phyloP scores from a whole-genome alignment of 2,797 vertebrate species.

The Hypotaenidia philippensis region DNA sequence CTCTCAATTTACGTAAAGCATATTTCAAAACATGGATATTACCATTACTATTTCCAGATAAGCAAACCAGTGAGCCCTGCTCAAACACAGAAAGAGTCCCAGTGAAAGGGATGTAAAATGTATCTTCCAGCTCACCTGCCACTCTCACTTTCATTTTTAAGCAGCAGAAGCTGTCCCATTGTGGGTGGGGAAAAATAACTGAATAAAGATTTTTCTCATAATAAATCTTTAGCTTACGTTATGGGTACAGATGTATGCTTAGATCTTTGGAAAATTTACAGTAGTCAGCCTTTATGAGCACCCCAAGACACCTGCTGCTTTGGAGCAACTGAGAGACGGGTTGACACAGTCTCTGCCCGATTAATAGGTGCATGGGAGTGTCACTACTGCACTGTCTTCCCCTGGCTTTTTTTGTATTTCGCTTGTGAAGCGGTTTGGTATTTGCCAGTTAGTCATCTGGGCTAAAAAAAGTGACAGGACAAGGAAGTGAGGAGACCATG shows the following conservation, averaged over 20 bases:
- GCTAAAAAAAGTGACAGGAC: background rate
- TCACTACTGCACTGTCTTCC: background rate
- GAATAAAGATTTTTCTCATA: background rate
- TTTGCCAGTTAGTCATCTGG: background rate
- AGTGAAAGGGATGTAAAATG: background rate
- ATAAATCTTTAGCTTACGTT: background rate
- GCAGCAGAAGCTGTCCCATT: background rate
- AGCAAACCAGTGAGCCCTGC: background rate
- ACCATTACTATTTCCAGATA: background rate
- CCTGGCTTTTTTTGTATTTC: background rate
- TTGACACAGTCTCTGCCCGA: background rate
- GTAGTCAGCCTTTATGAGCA: background rate
- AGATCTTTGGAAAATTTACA: background rate
- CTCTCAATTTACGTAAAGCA: background rate
- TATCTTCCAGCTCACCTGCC: background rate
- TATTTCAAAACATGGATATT: background rate
- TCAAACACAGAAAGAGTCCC: background rate
- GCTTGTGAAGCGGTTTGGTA: background rate
- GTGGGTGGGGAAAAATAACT: slow-evolving; percentile 32
- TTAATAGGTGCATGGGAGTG: background rate
- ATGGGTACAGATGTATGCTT: background rate
- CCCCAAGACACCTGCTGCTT: background rate
- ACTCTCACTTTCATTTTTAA: slow-evolving; percentile 21
- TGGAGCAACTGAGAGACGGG: background rate
- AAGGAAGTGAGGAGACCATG: background rate